Conservation (phyloP, 2,113 vertebrate species). For the Anser brachyrhynchus region DNA sequence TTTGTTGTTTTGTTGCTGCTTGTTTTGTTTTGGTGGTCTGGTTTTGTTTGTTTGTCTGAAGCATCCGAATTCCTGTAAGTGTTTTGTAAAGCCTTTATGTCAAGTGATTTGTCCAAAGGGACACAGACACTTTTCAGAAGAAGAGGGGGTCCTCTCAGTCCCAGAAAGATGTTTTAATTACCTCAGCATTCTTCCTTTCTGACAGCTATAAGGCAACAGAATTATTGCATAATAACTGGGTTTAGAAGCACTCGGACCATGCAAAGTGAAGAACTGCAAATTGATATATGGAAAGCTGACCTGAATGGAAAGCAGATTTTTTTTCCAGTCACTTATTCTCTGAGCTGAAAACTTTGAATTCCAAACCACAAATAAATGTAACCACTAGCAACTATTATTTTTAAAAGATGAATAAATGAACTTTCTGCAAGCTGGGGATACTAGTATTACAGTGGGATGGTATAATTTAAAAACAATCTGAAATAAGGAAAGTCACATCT, state of each 20-base stretch:
- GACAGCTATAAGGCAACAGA: neutral
- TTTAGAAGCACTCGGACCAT: neutral
- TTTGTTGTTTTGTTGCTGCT: no score
- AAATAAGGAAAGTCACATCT: constrained; percentile 19
- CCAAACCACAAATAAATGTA: constrained; percentile 13
- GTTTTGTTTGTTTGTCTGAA: neutral
- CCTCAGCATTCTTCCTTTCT: neutral
- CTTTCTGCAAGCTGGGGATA: neutral
- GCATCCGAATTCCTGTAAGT: neutral
- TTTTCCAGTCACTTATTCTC: constrained; percentile 17
- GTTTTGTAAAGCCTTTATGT: neutral
- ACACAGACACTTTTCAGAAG: neutral
- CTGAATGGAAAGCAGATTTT: constrained; percentile 7
- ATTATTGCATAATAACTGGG: neutral
- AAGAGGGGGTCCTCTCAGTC: neutral
- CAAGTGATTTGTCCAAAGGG: neutral
- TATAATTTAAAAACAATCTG: constrained; percentile 15
- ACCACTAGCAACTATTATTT: constrained; percentile 30
- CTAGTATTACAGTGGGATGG: neutral
- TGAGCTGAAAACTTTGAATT: constrained; percentile 25
- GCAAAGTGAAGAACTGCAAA: constrained; percentile 15
- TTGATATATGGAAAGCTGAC: constrained; percentile 26
- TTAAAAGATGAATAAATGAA: neutral
- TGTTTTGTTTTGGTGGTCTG: no score
- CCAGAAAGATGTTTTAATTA: neutral